Base-by-base conservation (phyloP, 2,888 invertebrate genomes). In the Trissolcus japonicus region DNA sequence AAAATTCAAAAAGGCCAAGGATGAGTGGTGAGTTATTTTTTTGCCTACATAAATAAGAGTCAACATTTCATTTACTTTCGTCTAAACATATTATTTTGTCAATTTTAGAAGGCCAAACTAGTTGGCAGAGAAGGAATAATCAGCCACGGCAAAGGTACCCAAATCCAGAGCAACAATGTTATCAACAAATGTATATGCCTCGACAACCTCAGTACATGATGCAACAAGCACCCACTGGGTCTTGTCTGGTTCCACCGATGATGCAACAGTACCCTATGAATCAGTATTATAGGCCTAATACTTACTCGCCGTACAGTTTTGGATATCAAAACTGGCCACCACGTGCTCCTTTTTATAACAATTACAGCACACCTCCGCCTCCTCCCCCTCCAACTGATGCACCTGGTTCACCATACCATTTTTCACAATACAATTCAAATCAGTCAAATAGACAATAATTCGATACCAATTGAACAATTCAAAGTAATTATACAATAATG, bases 311-410 rank as follows among this genome's bases (percentile, higher is more conserved):
- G 1, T 51, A 56, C 19, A 9, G 46, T 21, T 69, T 69, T 46
- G 69, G 69, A 1, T 62, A 69, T 51, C 69, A 69, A 55, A 69
- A 62, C n/a, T 69, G 61, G 61, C 69, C 69, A 13, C 43, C 54
- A 16, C 41, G 46, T 53, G 21, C 46, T 46, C 60, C 60, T 11
- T 53, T 29, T 60, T 35, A 54, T 16, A 50, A 35, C 13, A 9
- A 2, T 41, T 65, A 65, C 11, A 6, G 25, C 9, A 21, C 41
- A 17, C 29, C 14, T 6, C 6, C 21, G n/a, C 60, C 29, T 29
- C 60, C 46, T 14, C 46, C 46, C 9, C 14, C 14, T 46, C 46
- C 46, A 16, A 16, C 1, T 14, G 46, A 16, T 46, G 14, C 60
- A 35, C n/a, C 21, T 54, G 53, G 51, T 41, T 25, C 46, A 19